Evolutionary conservation across 2,888 invertebrate genomes (phyloP), one percentile per base, ranked within the genome.

Genomic region (Epistrophe eligans): DNA sequence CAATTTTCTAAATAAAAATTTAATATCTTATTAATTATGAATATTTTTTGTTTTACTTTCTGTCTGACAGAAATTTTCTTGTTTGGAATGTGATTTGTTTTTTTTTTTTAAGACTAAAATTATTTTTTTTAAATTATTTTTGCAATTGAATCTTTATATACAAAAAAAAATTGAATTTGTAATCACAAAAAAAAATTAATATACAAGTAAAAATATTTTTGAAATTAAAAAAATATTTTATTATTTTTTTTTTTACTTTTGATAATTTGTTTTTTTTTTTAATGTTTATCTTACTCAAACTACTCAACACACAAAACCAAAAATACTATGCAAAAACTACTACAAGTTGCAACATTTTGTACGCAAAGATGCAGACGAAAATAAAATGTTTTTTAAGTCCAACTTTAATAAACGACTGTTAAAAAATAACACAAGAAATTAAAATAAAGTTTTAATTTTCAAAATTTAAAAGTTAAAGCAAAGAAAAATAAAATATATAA

Each of bases 181-280:
- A 73, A 87, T 87, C 87, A 87, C 87, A 82, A 82, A 74, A 58
- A 71, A 82, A 57, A 64, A 77, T 73, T 57, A 81, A 85, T 60
- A 81, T 74, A 80, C 77, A 62, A 35, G 28, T n/a, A 62, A 62
- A 62, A 57, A 62, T 62, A 55, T 76, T 52, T 28, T 60, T 70
- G 0, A 35, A 19, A 19, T 35, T 6, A 38, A 67, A 50, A 43
- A 66, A 32, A 43, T 76, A 52, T 57, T 17, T 38, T 19, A 4
- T 17, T 32, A 43, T 40, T 52, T 45, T 76, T 57, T 32, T 19
- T 43, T 24, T 76, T 45, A 62, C n/a, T 52, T 17, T 67, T 52
- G 15, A 66, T 62, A 50, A 67, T 55, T 79, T 11, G 9, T 2
- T 24, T 24, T 24, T 24, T 48, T 15, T 76, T 40, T 64, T 32